Conservation (phyloP, 2,888 invertebrate genomes). For the Eutolmus rufibarbis region DNA sequence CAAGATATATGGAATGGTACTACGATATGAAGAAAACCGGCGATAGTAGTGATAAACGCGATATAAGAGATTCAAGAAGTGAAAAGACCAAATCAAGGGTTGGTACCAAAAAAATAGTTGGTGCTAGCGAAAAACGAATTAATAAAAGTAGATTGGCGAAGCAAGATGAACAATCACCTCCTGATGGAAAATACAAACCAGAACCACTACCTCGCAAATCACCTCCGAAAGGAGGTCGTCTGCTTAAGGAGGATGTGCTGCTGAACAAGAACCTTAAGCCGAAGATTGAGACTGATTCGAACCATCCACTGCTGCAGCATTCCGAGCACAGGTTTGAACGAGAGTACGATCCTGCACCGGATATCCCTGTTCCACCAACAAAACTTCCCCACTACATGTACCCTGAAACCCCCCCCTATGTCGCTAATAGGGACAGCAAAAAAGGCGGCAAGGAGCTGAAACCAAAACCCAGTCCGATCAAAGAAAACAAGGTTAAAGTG, state of each 20-base stretch:
- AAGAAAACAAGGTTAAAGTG: slow-evolving; percentile 60
- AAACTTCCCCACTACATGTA: slow-evolving; percentile 71
- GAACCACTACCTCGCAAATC: slow-evolving; percentile 63
- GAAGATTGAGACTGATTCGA: slow-evolving; percentile 65
- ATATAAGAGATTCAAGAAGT: slow-evolving; percentile 54
- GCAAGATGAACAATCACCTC: slow-evolving; percentile 60
- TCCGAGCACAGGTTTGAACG: slow-evolving; percentile 80
- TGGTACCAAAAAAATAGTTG: slow-evolving; percentile 46
- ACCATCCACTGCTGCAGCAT: slow-evolving; percentile 78
- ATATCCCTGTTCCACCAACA: slow-evolving; percentile 65
- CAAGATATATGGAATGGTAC: slow-evolving; percentile 84
- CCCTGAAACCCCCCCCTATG: slow-evolving; percentile 65
- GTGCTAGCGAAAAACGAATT: slow-evolving; percentile 54
- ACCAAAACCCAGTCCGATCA: slow-evolving; percentile 60
- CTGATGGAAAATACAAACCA: slow-evolving; percentile 62
- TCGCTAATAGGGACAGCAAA: slow-evolving; percentile 52
- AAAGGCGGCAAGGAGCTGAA: slow-evolving; percentile 50
- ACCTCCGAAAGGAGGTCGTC: slow-evolving; percentile 56
- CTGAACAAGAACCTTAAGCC: slow-evolving; percentile 65
- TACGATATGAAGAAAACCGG: slow-evolving; percentile 66
- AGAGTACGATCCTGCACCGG: slow-evolving; percentile 64
- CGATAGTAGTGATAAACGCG: slow-evolving; percentile 49
- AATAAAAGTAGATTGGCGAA: slow-evolving; percentile 55
- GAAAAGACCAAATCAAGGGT: slow-evolving; percentile 51
- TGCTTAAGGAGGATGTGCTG: slow-evolving; percentile 64